phyloP scores from a whole-genome alignment of 2,797 vertebrate genomes.

The Adrianichthys oophorus region DNA sequence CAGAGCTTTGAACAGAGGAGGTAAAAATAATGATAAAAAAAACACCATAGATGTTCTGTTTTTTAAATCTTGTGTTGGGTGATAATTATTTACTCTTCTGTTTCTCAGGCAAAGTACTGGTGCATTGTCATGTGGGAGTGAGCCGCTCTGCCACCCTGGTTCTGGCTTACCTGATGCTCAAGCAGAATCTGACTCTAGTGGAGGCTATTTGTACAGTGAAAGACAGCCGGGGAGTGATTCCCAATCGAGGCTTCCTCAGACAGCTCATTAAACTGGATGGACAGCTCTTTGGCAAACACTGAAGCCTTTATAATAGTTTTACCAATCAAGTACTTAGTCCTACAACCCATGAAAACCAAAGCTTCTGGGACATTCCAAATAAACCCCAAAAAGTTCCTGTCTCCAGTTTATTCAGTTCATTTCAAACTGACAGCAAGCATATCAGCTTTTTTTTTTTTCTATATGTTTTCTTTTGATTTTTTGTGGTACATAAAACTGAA shows the following conservation, averaged over 20 bases:
- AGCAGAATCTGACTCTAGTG: constrained; percentile 86
- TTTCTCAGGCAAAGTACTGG: constrained; percentile 85
- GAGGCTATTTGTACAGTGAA: constrained; percentile 93
- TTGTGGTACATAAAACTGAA: no score
- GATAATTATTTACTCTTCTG: background rate
- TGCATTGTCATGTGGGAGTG: constrained; percentile 92
- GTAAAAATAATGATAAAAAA: constrained; percentile 29
- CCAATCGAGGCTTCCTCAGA: constrained; percentile 90
- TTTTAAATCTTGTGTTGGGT: background rate
- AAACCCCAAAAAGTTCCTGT: background rate
- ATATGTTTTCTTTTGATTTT: no score
- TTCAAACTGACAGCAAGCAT: no score
- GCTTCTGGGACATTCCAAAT: background rate
- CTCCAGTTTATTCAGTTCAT: background rate
- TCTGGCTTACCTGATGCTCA: constrained; percentile 94
- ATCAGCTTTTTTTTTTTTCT: no score
- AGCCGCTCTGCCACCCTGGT: constrained; percentile 93
- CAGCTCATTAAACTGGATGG: constrained; percentile 87
- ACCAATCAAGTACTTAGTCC: background rate
- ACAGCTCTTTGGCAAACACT: constrained; percentile 75
- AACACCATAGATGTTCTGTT: background rate
- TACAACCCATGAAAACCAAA: background rate
- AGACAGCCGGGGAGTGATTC: constrained; percentile 87
- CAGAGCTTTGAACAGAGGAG: constrained; percentile 81
- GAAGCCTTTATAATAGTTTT: constrained; percentile 12